Base-by-base conservation (phyloP, 2,888 invertebrate genomes). In the Agrotis ipsilon region DNA sequence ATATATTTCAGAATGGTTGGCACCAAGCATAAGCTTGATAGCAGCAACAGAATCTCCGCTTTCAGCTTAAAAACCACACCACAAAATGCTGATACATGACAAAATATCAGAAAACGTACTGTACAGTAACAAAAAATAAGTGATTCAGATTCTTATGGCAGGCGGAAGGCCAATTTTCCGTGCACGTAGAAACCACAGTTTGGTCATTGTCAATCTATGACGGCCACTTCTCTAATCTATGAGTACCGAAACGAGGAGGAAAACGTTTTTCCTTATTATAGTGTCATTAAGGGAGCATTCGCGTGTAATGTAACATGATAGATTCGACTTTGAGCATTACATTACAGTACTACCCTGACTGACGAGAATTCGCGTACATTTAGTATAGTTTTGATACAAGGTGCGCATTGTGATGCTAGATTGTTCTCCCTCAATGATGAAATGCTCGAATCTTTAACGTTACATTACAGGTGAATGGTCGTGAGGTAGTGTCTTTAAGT, bases 91-190 rank as follows among this genome's bases (percentile, higher is more conserved):
- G 24, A 27, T 18, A 18, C 52, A 18, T 54, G 54, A 54, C 18
- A 11, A 54, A 27, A 13, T 27, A 54, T 11, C n/a, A 27, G 11
- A 54, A 54, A 27, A 27, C 13, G 24, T 21, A n/a, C n/a, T 7
- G 21, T 62, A 21, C n/a, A 43, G 51, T 13, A 55, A 48, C 32
- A 49, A 49, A 52, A 61, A 57, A 43, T 48, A 39, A 18, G 18
- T 82, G 62, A 82, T 27, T 82, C 59, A 59, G 68, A 66, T 68
- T 66, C 49, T 49, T 72, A 60, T 24, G 39, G 27, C 57, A 62
- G 21, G 43, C 73, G 79, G 74, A 80, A 82, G 69, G 16, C 46
- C 2, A 21, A 67, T 74, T 79, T 82, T 70, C 82, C 80, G 51
- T 51, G 65, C 80, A 80, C 80, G 80, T 80, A 69, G 55, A 5